These are phyloP conservation scores for Pica pica DNA, from an alignment of 2,113 vertebrate species.

Conservation along the genomic window DNA sequence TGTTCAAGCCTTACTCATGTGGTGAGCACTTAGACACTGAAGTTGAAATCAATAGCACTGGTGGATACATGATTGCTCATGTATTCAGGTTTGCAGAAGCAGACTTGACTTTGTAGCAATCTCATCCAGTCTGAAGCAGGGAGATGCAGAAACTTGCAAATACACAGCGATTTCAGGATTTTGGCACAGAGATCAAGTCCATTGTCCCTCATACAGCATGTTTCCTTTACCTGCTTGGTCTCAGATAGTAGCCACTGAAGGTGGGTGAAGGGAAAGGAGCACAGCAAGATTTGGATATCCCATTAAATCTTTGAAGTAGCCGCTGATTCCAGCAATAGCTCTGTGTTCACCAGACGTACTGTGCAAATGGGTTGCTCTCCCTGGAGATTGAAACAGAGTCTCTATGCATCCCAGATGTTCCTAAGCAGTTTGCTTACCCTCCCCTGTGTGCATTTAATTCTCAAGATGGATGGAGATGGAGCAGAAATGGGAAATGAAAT, in stretches of 20 bases:
- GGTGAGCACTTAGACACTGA: conserved; percentile 42
- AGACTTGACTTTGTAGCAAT: not conserved
- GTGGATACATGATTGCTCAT: conserved; percentile 23
- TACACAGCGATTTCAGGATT: not conserved
- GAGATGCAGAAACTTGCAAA: not conserved
- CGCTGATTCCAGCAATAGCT: not conserved
- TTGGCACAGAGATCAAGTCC: not conserved
- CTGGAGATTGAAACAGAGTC: not conserved
- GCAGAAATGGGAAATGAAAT: conserved; percentile 16
- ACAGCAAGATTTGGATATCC: not conserved
- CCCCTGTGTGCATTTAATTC: not conserved
- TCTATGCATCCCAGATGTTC: conserved; percentile 8
- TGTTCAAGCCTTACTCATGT: conserved; percentile 52
- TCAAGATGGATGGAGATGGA: conserved; percentile 5
- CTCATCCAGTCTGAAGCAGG: not conserved
- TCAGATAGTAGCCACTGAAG: not conserved
- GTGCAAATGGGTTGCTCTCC: not conserved
- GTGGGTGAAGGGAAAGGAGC: not conserved
- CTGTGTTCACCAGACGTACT: not conserved
- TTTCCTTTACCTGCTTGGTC: not conserved
- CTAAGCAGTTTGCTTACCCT: conserved; percentile 4
- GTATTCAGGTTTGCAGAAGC: not conserved
- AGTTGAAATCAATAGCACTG: conserved; percentile 36
- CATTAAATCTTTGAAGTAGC: not conserved
- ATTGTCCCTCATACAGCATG: not conserved